A percentile compares a stretch with the other conserved stretches of the same genome.
These are phyloP conservation scores for Oreamnos americanus DNA, from an alignment of 2,113 vertebrate species.

Conservation along the genomic window DNA sequence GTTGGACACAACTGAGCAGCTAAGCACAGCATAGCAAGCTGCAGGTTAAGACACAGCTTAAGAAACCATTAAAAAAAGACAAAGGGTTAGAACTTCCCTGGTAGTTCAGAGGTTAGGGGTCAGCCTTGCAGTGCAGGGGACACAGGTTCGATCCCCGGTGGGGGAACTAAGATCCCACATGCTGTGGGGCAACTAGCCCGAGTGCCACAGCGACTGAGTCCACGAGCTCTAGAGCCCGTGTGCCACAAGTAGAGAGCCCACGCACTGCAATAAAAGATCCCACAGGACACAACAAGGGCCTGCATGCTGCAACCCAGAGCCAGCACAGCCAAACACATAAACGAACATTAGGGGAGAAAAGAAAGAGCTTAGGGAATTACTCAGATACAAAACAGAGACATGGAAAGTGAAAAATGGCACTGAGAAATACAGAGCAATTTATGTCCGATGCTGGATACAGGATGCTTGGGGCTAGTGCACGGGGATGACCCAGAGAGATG, in stretches of 20 bases:
- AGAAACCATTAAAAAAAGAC: background rate
- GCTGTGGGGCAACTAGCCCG: background rate
- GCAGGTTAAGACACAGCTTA: background rate
- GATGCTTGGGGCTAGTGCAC: too few species aligned
- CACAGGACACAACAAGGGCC: background rate
- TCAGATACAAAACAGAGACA: background rate
- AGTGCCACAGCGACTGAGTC: background rate
- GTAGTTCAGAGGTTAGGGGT: background rate
- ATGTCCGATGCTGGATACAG: too few species aligned
- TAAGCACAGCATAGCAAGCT: background rate
- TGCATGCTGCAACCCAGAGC: background rate
- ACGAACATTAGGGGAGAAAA: background rate
- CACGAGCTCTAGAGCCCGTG: background rate
- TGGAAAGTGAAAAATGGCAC: background rate
- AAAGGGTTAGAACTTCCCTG: background rate
- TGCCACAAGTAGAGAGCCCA: background rate
- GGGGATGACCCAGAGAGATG: too few species aligned
- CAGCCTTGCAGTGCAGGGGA: background rate
- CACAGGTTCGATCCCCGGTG: background rate
- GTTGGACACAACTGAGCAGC: background rate
- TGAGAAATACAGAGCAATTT: background rate
- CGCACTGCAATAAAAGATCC: background rate
- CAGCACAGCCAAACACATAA: background rate
- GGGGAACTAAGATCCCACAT: background rate
- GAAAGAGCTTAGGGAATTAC: background rate